Evolutionary conservation across 1,140 invertebrate species (phyloP), one percentile per base, ranked within the genome.

Genomic region (Drosophila navojoa): DNA sequence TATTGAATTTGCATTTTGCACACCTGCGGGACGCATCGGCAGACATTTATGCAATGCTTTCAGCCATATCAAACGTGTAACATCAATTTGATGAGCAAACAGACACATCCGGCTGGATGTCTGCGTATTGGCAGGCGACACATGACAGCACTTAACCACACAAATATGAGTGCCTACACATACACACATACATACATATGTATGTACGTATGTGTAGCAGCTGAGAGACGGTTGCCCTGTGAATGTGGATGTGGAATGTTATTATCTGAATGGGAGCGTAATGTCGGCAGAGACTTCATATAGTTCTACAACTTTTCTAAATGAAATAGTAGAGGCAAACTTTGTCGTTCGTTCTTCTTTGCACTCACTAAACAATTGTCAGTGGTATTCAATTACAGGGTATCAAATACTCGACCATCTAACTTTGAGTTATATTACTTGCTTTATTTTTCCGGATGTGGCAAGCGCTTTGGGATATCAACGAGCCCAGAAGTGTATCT

Each of bases 111-210:
- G 35, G 29, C 22, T 40, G 25, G 10, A 57, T 54, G n/a, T 35
- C 22, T 40, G 40, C 22, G 50, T 27, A 53, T 60, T 72, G 53
- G 61, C 69, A 44, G 49, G 55, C 69, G 64, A 78, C 76, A 79
- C 50, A 77, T 77, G 69, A 80, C 66, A 80, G 71, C 78, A 85
- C 66, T 77, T 69, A 86, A 78, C 66, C 81, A 72, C 54, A 64
- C 72, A 71, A 63, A 66, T 68, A 70, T 52, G 49, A 68, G 66
- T 38, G 38, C 55, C 38, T 38, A 15, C 58, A 45, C 19, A 22
- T 13, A 57, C 27, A 13, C 27, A 29, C 27, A 29, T 4, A 29
- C 4, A 3, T 4, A 29, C 4, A 29, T 27, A 4, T 54, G 22
- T 4, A n/a, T 4, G n/a, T n/a, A n/a, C n/a, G n/a, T n/a, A n/a